Base-by-base conservation (phyloP, 2,888 invertebrate species). In the Drosophila leonis region DNA sequence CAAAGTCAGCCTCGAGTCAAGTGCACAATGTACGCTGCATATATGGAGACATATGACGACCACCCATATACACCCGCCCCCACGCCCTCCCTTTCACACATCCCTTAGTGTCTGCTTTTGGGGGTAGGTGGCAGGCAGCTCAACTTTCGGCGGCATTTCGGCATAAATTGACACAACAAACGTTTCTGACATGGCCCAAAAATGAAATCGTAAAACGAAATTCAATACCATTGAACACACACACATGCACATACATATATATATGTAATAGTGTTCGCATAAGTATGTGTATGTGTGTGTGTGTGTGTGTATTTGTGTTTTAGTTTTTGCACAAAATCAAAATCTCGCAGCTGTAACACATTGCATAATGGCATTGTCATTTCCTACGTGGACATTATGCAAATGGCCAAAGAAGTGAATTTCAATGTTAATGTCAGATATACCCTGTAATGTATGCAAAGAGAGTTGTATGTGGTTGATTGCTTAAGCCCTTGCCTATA, bases 81-180 rank as follows among this genome's bases (percentile, higher is more conserved):
- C 2, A 20, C n/a, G n/a, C n/a, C 49, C 29, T 13, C 5, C 35
- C 33, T 35, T 2, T 4, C 55, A 9, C 41, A 20, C 61, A 46
- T 5, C 33, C 33, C 15, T 35, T 7, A 42, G 9, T 18, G 27
- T n/a, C 29, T 20, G 41, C 33, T 62, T 63, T 63, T 56, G 59
- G 66, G 84, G 85, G 85, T 82, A 70, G 83, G 85, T 82, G 72
- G 83, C 62, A 60, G 44, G 68, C 56, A 60, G 48, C 44, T 71
- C 63, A 69, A 78, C 65, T 72, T 81, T 72, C 75, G 78, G 49
- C 75, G 70, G 54, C 65, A 69, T 76, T 78, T 73, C 57, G 54
- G 49, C 80, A 86, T 80, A 86, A 86, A 87, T 84, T 87, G 85
- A 78, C 74, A 83, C 63, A 84, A 78, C 75, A 82, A 83, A 80